phyloP scores from a whole-genome alignment of 2,888 invertebrate genomes.

The Tanytarsus gracilentus region DNA sequence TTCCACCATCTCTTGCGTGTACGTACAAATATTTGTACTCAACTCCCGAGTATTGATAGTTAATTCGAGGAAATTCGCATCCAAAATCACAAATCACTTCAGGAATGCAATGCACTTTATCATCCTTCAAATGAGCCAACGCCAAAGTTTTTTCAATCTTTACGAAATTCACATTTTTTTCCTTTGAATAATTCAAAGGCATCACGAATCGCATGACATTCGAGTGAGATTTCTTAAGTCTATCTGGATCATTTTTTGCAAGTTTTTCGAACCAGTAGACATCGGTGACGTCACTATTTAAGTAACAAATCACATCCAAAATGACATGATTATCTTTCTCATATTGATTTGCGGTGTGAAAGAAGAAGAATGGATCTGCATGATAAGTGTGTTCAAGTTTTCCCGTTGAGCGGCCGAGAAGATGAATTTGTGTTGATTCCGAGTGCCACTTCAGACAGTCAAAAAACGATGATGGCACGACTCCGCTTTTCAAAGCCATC shows the following conservation, averaged over 20 bases:
- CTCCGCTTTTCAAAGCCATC: not conserved
- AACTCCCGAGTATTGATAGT: no score
- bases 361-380: conserved; percentile 52
- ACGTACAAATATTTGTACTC: no score
- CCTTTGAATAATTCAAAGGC: no score
- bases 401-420: conserved; percentile 46
- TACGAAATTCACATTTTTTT: no score
- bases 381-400: conserved; percentile 42
- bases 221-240: not conserved
- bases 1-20: no score
- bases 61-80: no score
- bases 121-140: no score
- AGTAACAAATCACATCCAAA: conserved; percentile 54
- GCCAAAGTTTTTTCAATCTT: no score
- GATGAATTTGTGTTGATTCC: conserved; percentile 48
- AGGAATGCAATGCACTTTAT: no score
- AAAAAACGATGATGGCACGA: not conserved
- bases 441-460: conserved; percentile 9
- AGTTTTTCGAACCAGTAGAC: conserved; percentile 54
- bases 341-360: conserved; percentile 59
- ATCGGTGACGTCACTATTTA: conserved; percentile 52
- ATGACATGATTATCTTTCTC: conserved; percentile 49
- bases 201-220: no score
- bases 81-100: no score
- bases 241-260: conserved; percentile 41